A percentile compares a stretch with the other conserved stretches of the same genome.
Conservation (phyloP, 2,888 invertebrate genomes). For the Lypha dubia region DNA sequence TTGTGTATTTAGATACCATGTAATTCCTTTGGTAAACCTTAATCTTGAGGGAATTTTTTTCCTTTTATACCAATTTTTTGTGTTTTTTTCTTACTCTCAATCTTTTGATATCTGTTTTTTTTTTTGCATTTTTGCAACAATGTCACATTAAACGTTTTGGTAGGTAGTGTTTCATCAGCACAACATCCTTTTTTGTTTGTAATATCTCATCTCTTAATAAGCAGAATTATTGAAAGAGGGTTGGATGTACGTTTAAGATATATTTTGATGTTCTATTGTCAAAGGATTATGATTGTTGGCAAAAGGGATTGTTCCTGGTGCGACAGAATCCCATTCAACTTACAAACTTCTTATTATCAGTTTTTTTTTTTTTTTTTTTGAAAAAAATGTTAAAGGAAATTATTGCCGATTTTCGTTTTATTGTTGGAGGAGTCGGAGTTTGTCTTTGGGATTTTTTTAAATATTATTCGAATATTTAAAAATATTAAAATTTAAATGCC, state of each 20-base stretch:
- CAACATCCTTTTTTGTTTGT: conserved; percentile 35
- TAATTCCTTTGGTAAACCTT: conserved; percentile 72
- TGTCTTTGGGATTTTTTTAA: too few relatives aligned
- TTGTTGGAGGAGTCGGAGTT: too few relatives aligned
- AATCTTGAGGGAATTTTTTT: conserved; percentile 70
- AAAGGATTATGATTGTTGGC: conserved; percentile 66
- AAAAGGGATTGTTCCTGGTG: conserved; percentile 32
- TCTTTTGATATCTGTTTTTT: conserved; percentile 46
- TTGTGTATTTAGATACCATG: conserved; percentile 61
- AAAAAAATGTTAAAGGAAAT: too few relatives aligned
- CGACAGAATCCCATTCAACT: neutral
- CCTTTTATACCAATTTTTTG: conserved; percentile 52
- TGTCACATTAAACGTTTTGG: conserved; percentile 64
- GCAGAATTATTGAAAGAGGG: conserved; percentile 61
- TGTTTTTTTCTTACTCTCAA: conserved; percentile 22
- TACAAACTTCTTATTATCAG: too few relatives aligned
- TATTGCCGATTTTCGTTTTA: too few relatives aligned
- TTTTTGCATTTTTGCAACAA: conserved; percentile 64
- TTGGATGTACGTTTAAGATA: conserved; percentile 60
- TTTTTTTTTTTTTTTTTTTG: too few relatives aligned
- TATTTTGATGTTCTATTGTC: conserved; percentile 61
- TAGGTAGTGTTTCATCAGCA: conserved; percentile 52
- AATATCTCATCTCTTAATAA: conserved; percentile 13
- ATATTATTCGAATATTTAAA: too few relatives aligned
- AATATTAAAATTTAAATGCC: too few relatives aligned